Base-by-base conservation (phyloP, 2,888 invertebrate genomes). In the Osedax frankpressi region DNA sequence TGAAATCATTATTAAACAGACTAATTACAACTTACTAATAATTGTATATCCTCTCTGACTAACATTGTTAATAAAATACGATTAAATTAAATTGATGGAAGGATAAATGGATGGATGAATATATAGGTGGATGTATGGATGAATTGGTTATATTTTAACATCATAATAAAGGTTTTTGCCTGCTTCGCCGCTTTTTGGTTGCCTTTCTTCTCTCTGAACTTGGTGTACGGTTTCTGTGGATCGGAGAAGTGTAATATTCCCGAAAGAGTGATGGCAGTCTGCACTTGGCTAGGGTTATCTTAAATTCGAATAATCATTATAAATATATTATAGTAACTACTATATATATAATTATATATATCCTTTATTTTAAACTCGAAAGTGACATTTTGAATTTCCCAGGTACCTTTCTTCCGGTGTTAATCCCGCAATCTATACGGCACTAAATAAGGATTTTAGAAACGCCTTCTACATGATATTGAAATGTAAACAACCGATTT, bases 361-460 rank as follows among this genome's bases (percentile, higher is more conserved):
- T n/a, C n/a, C n/a, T n/a, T n/a, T n/a, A n/a, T n/a, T n/a, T n/a
- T n/a, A n/a, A n/a, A n/a, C n/a, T n/a, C n/a, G n/a, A n/a, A n/a
- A n/a, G n/a, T n/a, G n/a, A n/a, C n/a, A n/a, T 44, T 44, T 44
- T 19, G 6, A 44, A 11, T 44, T 11, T 44, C 19, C 6, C 19
- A 44, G 78, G 0, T 78, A 77, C 71, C 71, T 77, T 25, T 77
- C 77, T n/a, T 78, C 78, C 0, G 78, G 78, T 3, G 78, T 78
- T 30, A 78, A 78, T 59, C 78, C 78, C 24, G 76, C 76, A 72
- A 78, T 78, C 11, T 78, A 78, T 29, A 77, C 78, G 11, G 74
- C 77, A 24, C 75, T 78, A 30, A 78, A 77, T 68, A 75, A 72
- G 25, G 78, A 78, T 63, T 78, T 78, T 70, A 27, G 77, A 29